A percentile compares a stretch with the other conserved stretches of the same genome.
Evolutionary conservation across 1,140 invertebrate genomes (phyloP).

Genomic region (Ganaspis sp.): DNA sequence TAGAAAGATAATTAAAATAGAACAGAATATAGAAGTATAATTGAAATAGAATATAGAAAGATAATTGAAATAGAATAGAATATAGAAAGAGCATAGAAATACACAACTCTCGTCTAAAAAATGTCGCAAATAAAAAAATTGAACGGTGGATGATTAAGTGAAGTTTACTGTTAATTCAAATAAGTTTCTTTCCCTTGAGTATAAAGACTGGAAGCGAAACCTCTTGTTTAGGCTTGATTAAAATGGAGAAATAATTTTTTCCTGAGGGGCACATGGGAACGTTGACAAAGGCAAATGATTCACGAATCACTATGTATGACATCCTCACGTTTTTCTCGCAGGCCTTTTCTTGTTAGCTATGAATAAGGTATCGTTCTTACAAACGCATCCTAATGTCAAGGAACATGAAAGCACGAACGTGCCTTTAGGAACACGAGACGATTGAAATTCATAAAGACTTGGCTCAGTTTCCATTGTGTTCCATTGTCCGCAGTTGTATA

Average conservation of each 20-base stretch:
- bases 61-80: no score
- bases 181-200: no score
- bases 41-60: no score
- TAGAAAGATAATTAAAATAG: no score
- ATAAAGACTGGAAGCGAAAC: no score
- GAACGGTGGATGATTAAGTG: no score
- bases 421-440: slow-evolving; percentile 48
- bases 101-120: no score
- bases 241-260: slow-evolving; percentile 21
- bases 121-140: no score
- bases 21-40: no score
- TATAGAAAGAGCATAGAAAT: no score
- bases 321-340: slow-evolving; percentile 26
- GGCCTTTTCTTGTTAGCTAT: slow-evolving; percentile 19
- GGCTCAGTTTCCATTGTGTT: slow-evolving; percentile 37
- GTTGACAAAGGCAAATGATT: slow-evolving; percentile 20
- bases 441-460: slow-evolving; percentile 52
- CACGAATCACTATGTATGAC: slow-evolving; percentile 30
- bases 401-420: slow-evolving; percentile 29
- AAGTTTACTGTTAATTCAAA: no score
- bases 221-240: neutral
- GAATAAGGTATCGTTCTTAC: slow-evolving; percentile 30
- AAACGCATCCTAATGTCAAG: slow-evolving; percentile 27
- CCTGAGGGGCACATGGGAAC: neutral
- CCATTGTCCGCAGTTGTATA: slow-evolving; percentile 30